Base-by-base conservation (phyloP, 2,113 vertebrate genomes). In the Camelus dromedarius region DNA sequence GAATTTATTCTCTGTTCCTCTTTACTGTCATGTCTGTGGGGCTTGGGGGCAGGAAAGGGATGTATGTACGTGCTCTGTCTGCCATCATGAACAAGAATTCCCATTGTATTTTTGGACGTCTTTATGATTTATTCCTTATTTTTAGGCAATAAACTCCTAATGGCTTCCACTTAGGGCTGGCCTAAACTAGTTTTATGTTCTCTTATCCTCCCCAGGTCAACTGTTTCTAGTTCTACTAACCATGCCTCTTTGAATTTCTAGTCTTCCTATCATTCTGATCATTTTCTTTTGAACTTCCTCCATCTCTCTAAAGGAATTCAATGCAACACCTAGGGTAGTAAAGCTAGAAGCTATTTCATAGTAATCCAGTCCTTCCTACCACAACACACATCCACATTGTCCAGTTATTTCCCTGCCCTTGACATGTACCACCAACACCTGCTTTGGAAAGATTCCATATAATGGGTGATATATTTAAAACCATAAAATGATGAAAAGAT, bases 221-320 rank as follows among this genome's bases (percentile, higher is more conserved):
- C 88, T 94, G 67, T 94, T 96, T 93, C 67, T 86, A 75, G 32
- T 84, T 85, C 66, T 30, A 35, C 35, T 62, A 85, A 82, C 6
- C 28, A 42, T 46, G 20, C 20, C 24, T 94, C 79, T 73, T 58
- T 86, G 19, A 86, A 70, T 58, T 81, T 72, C 77, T 72, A 76
- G 52, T 88, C 66, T 35, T 89, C 38, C 20, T 79, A 56, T 77
- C 48, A 58, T 84, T 85, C 42, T 62, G 32, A 66, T 85, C n/a
- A 88, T 48, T 95, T 95, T 85, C 81, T 96, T 95, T 76, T 79
- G 58, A 87, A 80, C 6, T 28, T 84, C 30, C 35, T 88, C 70
- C 16, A 64, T 18, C 60, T 75, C 54, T 54, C 62, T 94, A 35
- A 76, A 79, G 83, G 28, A 90, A 93, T 72, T 50, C 30, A 92